phyloP scores from a whole-genome alignment of 2,797 vertebrate species.

The Odontamblyopus rebecca region DNA sequence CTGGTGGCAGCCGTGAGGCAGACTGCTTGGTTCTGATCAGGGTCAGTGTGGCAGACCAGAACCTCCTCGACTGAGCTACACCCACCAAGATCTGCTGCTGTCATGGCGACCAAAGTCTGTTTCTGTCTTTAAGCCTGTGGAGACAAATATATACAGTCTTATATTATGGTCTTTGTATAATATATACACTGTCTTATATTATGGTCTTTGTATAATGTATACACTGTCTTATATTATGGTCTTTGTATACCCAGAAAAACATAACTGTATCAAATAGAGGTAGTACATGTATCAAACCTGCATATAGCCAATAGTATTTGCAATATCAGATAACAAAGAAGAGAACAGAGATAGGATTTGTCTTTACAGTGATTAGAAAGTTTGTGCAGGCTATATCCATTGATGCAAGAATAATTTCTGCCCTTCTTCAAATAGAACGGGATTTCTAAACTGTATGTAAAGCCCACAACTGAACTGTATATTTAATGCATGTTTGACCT shows the following conservation, averaged over 20 bases:
- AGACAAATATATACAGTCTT: slow-evolving; percentile 17
- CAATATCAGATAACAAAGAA: neutral
- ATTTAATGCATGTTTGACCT: too few species aligned
- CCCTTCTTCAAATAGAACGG: too few species aligned
- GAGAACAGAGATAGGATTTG: neutral
- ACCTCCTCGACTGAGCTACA: slow-evolving; percentile 40
- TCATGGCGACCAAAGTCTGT: slow-evolving; percentile 61
- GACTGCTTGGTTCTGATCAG: slow-evolving; percentile 45
- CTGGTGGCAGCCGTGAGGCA: slow-evolving; percentile 34
- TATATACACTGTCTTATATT: neutral
- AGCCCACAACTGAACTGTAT: too few species aligned
- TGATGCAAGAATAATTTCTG: too few species aligned
- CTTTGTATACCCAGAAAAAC: neutral
- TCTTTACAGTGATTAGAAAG: too few species aligned
- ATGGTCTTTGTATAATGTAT: neutral
- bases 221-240: neutral
- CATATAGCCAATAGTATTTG: neutral
- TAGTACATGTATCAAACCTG: neutral
- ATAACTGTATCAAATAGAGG: neutral
- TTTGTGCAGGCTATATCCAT: too few species aligned
- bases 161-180: neutral
- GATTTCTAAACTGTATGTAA: too few species aligned
- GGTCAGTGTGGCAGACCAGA: slow-evolving; percentile 48
- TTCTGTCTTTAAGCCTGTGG: slow-evolving; percentile 28
- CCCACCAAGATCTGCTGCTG: slow-evolving; percentile 51